These are phyloP conservation scores for Trissoscelio sp. DNA, from an alignment of 2,888 invertebrate genomes.

Conservation along the genomic window DNA sequence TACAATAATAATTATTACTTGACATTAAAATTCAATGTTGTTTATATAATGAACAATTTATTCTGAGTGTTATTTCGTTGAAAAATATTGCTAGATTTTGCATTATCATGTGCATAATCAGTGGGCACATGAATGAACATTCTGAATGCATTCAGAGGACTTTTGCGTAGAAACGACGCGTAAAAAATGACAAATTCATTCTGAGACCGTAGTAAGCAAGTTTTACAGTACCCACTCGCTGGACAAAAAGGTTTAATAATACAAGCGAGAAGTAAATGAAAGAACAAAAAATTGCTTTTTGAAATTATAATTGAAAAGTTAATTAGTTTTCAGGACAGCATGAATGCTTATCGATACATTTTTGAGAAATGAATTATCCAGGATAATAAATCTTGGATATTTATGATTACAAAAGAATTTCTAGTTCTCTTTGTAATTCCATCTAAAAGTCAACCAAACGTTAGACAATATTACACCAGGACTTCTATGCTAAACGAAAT, in stretches of 20 bases:
- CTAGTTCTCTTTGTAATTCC: no score
- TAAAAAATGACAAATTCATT: conserved; percentile 59
- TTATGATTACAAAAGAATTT: no score
- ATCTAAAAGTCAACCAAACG: no score
- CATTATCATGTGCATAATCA: conserved; percentile 53
- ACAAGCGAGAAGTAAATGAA: conserved; percentile 20
- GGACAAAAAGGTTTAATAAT: conserved; percentile 37
- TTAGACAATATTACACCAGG: no score
- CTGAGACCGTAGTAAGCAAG: conserved; percentile 41
- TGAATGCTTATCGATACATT: no score
- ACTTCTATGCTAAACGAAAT: no score
- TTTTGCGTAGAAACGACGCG: conserved; percentile 48
- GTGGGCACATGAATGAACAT: conserved; percentile 46
- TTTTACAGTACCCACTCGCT: conserved; percentile 50
- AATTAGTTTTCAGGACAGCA: no score
- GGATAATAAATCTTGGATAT: no score
- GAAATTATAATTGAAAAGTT: conserved; percentile 15
- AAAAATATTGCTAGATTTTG: conserved; percentile 31
- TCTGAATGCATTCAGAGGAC: conserved; percentile 51
- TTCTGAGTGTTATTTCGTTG: conserved; percentile 6
- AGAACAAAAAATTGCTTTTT: not conserved
- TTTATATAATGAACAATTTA: no score
- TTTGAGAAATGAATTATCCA: no score
- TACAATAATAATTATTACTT: no score
- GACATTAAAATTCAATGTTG: no score